phyloP scores from a whole-genome alignment of 2,797 vertebrate species.

The Neosilurus hyrtlii region DNA sequence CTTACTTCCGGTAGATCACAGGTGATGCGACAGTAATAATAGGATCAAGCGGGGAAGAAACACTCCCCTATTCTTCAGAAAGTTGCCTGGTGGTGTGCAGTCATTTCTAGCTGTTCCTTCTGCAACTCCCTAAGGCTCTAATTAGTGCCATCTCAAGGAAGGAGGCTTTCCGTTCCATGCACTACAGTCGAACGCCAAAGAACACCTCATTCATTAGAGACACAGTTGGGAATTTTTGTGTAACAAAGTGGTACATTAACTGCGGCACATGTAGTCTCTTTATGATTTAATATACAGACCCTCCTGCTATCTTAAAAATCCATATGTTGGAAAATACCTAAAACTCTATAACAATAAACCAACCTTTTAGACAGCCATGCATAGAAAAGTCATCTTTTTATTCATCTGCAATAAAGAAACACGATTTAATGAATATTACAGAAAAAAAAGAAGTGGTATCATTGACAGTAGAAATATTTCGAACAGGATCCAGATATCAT shows the following conservation, averaged over 20 bases:
- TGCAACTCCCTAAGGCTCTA: slow-evolving; percentile 67
- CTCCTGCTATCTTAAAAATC: neutral
- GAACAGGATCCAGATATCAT: neutral
- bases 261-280: neutral
- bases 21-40: slow-evolving; percentile 59
- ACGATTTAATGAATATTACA: neutral
- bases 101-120: slow-evolving; percentile 59
- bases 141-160: slow-evolving; percentile 66
- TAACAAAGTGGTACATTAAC: slow-evolving; percentile 27
- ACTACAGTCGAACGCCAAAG: slow-evolving; percentile 31
- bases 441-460: neutral
- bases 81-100: slow-evolving; percentile 34
- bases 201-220: slow-evolving; percentile 40
- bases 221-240: slow-evolving; percentile 31
- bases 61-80: slow-evolving; percentile 32
- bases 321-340: neutral
- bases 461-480: neutral
- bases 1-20: slow-evolving; percentile 56
- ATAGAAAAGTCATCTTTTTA: neutral
- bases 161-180: slow-evolving; percentile 51
- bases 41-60: slow-evolving; percentile 53
- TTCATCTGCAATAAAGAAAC: neutral
- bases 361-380: neutral
- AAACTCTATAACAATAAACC: neutral
- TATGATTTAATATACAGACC: neutral